A percentile compares a stretch with the other conserved stretches of the same genome.
Conservation (phyloP, 2,113 vertebrate species). For the Jaculus jaculus region DNA sequence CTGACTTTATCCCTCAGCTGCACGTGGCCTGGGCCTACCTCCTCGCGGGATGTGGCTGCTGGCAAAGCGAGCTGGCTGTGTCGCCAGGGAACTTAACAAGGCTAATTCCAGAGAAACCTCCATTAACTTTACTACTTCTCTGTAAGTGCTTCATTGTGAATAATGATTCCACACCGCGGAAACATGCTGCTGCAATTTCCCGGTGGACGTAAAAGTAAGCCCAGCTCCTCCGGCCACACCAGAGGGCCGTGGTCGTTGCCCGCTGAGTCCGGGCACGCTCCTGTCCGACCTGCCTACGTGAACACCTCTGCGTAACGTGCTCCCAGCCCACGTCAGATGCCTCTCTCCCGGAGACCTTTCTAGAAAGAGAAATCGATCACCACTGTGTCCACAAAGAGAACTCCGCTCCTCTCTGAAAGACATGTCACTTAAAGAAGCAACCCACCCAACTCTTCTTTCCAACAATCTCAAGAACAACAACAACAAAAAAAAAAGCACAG, state of each 20-base stretch:
- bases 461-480: slow-evolving; percentile 9
- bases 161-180: slow-evolving; percentile 49
- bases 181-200: slow-evolving; percentile 53
- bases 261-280: neutral
- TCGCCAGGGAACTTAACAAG: slow-evolving; percentile 27
- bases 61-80: neutral
- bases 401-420: neutral
- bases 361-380: neutral
- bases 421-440: neutral
- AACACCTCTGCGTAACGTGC: neutral
- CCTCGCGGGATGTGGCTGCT: neutral
- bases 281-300: neutral
- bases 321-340: neutral
- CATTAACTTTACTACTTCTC: slow-evolving; percentile 71
- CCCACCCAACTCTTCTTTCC: neutral
- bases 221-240: neutral
- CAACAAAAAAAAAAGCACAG: no score
- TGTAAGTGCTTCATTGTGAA: slow-evolving; percentile 71
- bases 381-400: neutral
- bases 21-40: fast-evolving
- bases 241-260: neutral
- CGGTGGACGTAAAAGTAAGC: slow-evolving; percentile 1
- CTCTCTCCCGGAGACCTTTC: neutral
- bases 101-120: slow-evolving; percentile 72
- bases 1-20: neutral